Percentiles rank a stretch among this genome's conserved stretches.
Conservation (phyloP, 2,888 invertebrate genomes). For the Meiosimyza platycephala region DNA sequence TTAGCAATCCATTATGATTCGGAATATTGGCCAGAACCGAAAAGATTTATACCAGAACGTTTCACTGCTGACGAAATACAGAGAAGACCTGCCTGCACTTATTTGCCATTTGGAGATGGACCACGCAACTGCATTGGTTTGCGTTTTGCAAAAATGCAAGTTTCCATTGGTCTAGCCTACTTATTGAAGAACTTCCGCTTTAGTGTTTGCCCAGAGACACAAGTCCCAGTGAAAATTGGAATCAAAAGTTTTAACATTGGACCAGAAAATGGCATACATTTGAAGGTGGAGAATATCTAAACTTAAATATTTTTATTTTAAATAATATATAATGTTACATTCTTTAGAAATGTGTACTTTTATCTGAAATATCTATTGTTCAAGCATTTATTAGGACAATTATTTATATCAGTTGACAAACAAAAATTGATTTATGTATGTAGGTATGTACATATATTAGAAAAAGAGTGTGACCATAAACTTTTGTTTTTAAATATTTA, state of each 20-base stretch:
- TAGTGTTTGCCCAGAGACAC: slow-evolving; percentile 46
- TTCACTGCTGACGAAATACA: slow-evolving; percentile 70
- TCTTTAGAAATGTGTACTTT: no score
- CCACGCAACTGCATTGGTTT: slow-evolving; percentile 60
- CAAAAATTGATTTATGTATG: no score
- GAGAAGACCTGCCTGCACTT: slow-evolving; percentile 64
- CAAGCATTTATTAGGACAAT: no score
- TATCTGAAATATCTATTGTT: no score
- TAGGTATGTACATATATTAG: no score
- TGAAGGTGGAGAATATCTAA: slow-evolving; percentile 16
- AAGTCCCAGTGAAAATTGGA: slow-evolving; percentile 45
- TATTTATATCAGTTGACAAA: no score
- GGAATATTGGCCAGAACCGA: slow-evolving; percentile 69
- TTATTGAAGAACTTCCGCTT: slow-evolving; percentile 52
- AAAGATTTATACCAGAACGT: slow-evolving; percentile 73
- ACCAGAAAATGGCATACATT: slow-evolving; percentile 20
- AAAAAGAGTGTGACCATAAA: no score
- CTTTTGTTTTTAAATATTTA: no score
- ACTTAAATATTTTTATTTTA: neutral
- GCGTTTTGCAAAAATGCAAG: slow-evolving; percentile 60
- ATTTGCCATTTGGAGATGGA: slow-evolving; percentile 63
- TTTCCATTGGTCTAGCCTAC: slow-evolving; percentile 52
- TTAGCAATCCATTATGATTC: slow-evolving; percentile 71
- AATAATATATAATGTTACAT: no score
- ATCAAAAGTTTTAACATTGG: slow-evolving; percentile 25